Conservation (phyloP, 2,888 invertebrate genomes). For the Trachelus troglodyta region DNA sequence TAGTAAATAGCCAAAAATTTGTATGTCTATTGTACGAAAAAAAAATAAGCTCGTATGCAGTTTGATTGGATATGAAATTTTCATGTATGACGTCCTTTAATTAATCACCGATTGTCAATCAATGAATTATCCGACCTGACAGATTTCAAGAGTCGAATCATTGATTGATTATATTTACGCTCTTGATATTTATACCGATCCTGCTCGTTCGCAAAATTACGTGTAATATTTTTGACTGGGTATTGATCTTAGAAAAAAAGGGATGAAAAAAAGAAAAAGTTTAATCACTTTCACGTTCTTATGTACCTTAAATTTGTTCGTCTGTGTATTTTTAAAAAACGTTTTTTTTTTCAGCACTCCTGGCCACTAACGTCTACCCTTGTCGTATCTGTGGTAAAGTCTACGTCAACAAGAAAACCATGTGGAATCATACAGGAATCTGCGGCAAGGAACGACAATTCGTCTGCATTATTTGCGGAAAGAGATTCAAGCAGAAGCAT, state of each 20-base stretch:
- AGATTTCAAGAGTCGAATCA: too few relatives aligned
- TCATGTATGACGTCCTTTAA: constrained; percentile 24
- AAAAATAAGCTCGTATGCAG: constrained; percentile 57
- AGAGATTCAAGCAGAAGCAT: constrained; percentile 22
- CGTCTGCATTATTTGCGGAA: constrained; percentile 50
- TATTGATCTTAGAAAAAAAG: background rate
- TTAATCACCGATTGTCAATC: too few relatives aligned
- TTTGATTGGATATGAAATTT: constrained; percentile 50
- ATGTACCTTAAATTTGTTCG: background rate
- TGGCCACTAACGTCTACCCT: constrained; percentile 11
- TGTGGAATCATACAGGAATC: constrained; percentile 43
- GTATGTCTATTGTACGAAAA: constrained; percentile 59
- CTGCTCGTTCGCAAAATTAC: too few relatives aligned
- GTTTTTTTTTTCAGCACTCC: constrained; percentile 9
- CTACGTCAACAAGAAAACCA: constrained; percentile 44
- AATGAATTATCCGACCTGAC: too few relatives aligned
- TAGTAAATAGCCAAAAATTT: constrained; percentile 62
- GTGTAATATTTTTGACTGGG: background rate
- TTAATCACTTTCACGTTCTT: background rate
- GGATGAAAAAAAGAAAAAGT: too few relatives aligned
- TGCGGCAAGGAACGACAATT: constrained; percentile 56
- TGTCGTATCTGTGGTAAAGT: constrained; percentile 41
- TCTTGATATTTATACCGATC: too few relatives aligned
- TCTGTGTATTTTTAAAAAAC: too few relatives aligned
- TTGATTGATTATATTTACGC: too few relatives aligned